These are phyloP conservation scores for Corbicula japonica DNA, from an alignment of 2,888 invertebrate species.

Conservation along the genomic window DNA sequence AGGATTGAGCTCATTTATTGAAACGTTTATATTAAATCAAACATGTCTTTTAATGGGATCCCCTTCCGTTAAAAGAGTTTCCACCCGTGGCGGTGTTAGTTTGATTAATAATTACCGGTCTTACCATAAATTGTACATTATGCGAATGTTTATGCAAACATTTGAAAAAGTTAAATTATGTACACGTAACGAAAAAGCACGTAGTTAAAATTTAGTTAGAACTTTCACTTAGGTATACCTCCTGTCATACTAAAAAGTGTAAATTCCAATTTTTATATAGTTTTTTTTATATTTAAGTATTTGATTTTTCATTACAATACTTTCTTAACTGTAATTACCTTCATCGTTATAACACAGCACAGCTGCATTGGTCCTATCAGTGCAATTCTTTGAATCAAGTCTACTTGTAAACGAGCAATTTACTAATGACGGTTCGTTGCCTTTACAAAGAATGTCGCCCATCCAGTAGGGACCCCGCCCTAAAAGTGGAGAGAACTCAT, in stretches of 20 bases:
- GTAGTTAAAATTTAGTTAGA: too few relatives aligned
- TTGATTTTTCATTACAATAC: not conserved
- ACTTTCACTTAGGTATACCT: not conserved
- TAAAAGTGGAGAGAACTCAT: conserved; percentile 63
- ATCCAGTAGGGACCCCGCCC: conserved; percentile 77
- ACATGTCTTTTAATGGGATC: too few relatives aligned
- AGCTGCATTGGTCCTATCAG: conserved; percentile 70
- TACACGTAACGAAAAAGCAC: too few relatives aligned
- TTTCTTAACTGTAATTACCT: conserved; percentile 52
- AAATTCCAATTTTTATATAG: not conserved
- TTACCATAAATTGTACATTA: too few relatives aligned
- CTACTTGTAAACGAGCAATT: conserved; percentile 74
- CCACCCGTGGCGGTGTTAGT: too few relatives aligned
- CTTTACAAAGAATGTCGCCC: conserved; percentile 76
- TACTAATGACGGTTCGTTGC: conserved; percentile 68
- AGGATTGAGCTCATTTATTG: too few relatives aligned
- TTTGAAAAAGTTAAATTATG: too few relatives aligned
- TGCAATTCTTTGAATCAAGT: conserved; percentile 72
- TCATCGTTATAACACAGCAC: conserved; percentile 77
- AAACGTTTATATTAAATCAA: too few relatives aligned
- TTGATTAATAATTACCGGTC: too few relatives aligned
- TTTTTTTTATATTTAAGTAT: too few relatives aligned
- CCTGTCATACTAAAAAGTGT: not conserved
- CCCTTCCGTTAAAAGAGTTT: too few relatives aligned
- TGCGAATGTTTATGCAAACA: too few relatives aligned